These are phyloP conservation scores for Brachypterus glaber DNA, from an alignment of 2,888 invertebrate species.

Conservation along the genomic window DNA sequence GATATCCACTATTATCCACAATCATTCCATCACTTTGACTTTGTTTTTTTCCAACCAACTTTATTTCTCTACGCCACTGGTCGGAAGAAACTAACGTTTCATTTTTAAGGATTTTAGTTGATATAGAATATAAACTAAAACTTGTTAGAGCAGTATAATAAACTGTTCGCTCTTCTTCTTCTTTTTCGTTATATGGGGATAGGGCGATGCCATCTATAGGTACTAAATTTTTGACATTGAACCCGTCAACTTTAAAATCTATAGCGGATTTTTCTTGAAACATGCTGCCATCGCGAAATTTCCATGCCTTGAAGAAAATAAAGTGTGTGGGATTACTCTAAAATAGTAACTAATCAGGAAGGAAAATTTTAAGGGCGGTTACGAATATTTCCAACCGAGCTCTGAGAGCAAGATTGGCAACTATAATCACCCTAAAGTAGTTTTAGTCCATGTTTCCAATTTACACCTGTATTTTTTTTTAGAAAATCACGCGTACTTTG, in stretches of 20 bases:
- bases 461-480: too few species aligned
- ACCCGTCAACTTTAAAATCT: slow-evolving; percentile 46
- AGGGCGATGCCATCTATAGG: slow-evolving; percentile 61
- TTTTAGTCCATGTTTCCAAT: too few species aligned
- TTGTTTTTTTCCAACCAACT: slow-evolving; percentile 42
- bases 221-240: slow-evolving; percentile 47
- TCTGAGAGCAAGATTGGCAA: too few species aligned
- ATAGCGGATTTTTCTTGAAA: slow-evolving; percentile 48
- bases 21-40: slow-evolving; percentile 59
- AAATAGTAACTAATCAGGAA: too few species aligned
- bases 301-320: too few species aligned
- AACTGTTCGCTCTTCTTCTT: slow-evolving; percentile 21
- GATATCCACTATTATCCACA: slow-evolving; percentile 55
- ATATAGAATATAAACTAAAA: slow-evolving; percentile 47
- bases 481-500: too few species aligned
- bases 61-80: slow-evolving; percentile 24
- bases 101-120: slow-evolving; percentile 49
- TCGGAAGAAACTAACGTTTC: slow-evolving; percentile 37
- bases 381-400: too few species aligned
- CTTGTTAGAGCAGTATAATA: slow-evolving; percentile 28
- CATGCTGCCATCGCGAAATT: slow-evolving; percentile 60
- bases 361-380: too few species aligned
- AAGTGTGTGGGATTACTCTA: too few species aligned
- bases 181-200: slow-evolving; percentile 44
- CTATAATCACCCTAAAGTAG: too few species aligned